A percentile compares a stretch with the other conserved stretches of the same genome.
Evolutionary conservation across 2,797 vertebrate genomes (phyloP).

Genomic region (Rhyacichthys aspro): DNA sequence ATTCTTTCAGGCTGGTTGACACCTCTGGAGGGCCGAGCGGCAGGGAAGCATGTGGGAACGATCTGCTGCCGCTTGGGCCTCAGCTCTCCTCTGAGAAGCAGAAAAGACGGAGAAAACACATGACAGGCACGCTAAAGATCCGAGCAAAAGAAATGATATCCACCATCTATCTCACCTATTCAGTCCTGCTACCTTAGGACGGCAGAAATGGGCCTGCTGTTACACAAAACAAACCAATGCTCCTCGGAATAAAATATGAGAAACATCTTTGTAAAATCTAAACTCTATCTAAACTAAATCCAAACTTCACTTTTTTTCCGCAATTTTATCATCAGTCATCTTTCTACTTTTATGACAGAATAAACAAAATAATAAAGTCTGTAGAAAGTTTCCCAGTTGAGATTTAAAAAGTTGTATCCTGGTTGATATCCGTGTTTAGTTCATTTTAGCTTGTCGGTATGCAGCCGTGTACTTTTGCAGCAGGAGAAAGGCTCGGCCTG

Average conservation of each 20-base stretch:
- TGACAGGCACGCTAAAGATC: conserved; percentile 12
- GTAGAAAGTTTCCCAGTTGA: background rate
- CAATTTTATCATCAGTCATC: no score
- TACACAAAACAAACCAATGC: no score
- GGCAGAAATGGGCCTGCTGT: no score
- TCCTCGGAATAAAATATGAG: no score
- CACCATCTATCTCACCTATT: background rate
- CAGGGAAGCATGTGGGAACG: conserved; percentile 99
- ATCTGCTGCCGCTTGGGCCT: conserved; percentile 84
- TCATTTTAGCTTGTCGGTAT: conserved; percentile 63
- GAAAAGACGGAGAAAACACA: conserved; percentile 52
- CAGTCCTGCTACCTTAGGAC: background rate
- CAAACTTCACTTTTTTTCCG: background rate
- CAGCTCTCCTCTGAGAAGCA: conserved; percentile 51
- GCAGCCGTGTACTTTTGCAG: conserved; percentile 63
- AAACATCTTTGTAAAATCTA: background rate
- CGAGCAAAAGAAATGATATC: conserved; percentile 9
- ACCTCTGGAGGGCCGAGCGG: conserved; percentile 96
- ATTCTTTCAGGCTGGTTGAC: conserved; percentile 97
- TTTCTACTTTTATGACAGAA: no score
- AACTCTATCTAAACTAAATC: background rate
- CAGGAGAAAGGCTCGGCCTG: conserved; percentile 52
- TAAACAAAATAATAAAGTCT: background rate
- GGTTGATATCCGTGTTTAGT: conserved; percentile 41
- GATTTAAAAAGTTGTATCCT: background rate